These are phyloP conservation scores for Bubalus kerabau DNA, from an alignment of 2,113 vertebrate species.

Conservation along the genomic window DNA sequence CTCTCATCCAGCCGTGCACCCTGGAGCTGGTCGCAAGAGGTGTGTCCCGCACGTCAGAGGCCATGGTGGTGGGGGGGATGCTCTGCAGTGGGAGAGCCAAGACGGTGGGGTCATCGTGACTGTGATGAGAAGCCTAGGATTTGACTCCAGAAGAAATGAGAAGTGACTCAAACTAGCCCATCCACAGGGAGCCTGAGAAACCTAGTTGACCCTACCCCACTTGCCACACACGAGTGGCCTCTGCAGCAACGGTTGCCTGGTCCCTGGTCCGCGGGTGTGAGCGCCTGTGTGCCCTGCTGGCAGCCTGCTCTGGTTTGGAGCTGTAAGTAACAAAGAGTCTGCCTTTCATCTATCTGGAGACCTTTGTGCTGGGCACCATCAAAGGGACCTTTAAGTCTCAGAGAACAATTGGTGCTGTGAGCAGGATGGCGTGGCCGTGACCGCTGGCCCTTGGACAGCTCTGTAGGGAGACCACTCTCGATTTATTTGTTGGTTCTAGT, in stretches of 20 bases:
- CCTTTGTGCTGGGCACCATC: slow-evolving; percentile 25
- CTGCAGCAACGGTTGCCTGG: not conserved
- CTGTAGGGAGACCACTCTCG: not conserved
- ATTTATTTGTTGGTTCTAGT: not conserved
- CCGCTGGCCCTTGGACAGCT: not conserved
- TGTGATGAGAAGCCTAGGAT: not conserved
- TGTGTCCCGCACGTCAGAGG: not conserved
- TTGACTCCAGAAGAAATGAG: not conserved
- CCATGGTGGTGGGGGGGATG: rapidly evolving
- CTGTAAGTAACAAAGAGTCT: not conserved
- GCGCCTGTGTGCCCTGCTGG: not conserved
- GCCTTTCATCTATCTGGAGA: not conserved
- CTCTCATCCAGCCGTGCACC: not conserved
- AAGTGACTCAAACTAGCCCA: not conserved
- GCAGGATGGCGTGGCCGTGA: not conserved
- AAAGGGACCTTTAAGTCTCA: slow-evolving; percentile 18
- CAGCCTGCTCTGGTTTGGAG: not conserved
- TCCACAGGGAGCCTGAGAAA: not conserved
- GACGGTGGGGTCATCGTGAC: rapidly evolving
- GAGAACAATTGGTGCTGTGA: not conserved
- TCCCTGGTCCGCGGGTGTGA: rapidly evolving
- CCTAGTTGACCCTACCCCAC: not conserved
- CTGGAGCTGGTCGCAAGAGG: not conserved
- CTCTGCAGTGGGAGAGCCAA: not conserved
- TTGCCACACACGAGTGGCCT: not conserved